A percentile compares a stretch with the other conserved stretches of the same genome.
Evolutionary conservation across 2,113 vertebrate species (phyloP).

Genomic region (Synchiropus splendidus): DNA sequence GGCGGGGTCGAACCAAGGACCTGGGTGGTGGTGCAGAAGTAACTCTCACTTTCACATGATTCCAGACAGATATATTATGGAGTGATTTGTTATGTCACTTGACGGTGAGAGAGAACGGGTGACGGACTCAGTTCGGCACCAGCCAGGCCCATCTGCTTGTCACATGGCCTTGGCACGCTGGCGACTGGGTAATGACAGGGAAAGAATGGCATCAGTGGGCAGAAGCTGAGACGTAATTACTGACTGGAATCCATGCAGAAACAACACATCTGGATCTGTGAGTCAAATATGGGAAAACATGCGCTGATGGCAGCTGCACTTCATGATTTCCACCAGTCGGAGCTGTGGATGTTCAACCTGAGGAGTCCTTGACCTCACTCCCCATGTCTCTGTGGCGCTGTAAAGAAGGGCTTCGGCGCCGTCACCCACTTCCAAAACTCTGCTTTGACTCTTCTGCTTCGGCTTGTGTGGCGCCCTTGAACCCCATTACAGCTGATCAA

Average conservation of each 20-base stretch:
- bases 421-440: too few species aligned
- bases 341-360: constrained; percentile 14
- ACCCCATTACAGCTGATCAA: constrained; percentile 45
- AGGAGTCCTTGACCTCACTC: constrained; percentile 30
- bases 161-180: constrained; percentile 69
- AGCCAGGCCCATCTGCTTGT: constrained; percentile 71
- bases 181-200: constrained; percentile 72
- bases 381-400: too few species aligned
- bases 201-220: constrained; percentile 69
- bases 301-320: constrained; percentile 19
- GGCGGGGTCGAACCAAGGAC: too few species aligned
- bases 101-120: constrained; percentile 28
- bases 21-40: too few species aligned
- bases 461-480: constrained; percentile 32
- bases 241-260: constrained; percentile 74
- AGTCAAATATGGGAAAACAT: constrained; percentile 46
- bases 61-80: constrained; percentile 8
- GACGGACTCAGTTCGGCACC: constrained; percentile 48
- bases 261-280: constrained; percentile 71
- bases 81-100: constrained; percentile 12
- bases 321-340: constrained; percentile 35
- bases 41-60: too few species aligned
- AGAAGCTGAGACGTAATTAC: constrained; percentile 68
- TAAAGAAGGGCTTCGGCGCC: too few species aligned
- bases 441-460: too few species aligned